Conservation (phyloP, 2,888 invertebrate species). For the Magallana nippona region DNA sequence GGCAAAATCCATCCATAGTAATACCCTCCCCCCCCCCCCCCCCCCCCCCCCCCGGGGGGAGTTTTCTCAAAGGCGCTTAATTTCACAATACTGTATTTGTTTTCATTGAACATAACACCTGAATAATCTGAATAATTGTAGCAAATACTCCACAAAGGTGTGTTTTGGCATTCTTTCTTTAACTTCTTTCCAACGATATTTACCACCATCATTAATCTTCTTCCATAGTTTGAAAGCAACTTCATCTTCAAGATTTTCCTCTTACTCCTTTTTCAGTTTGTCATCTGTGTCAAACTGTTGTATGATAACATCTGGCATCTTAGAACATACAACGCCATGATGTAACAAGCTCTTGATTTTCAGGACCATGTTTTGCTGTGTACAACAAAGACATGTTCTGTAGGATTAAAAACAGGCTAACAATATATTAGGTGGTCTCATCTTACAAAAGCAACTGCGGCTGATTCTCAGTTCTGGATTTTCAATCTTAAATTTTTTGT, state of each 20-base stretch:
- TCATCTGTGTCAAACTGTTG: background rate
- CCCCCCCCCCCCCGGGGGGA: conserved; percentile 42
- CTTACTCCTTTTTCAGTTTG: background rate
- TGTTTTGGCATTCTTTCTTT: too few species aligned
- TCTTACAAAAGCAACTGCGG: conserved; percentile 9
- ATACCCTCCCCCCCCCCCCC: conserved; percentile 30
- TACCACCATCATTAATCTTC: conserved; percentile 8
- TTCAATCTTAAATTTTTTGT: conserved; percentile 8
- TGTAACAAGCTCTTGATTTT: background rate
- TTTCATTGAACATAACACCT: conserved; percentile 40
- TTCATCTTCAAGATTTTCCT: background rate
- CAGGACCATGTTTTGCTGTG: background rate
- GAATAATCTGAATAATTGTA: background rate
- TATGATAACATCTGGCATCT: background rate
- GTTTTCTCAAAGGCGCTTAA: conserved; percentile 45
- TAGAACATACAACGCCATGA: background rate
- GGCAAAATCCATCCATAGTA: conserved; percentile 58
- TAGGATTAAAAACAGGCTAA: conserved; percentile 10
- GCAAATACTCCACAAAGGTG: too few species aligned
- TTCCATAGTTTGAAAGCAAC: conserved; percentile 12
- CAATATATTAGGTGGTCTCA: conserved; percentile 1
- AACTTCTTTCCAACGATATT: background rate
- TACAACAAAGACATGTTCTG: conserved; percentile 32
- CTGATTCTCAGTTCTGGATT: conserved; percentile 15
- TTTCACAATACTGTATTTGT: conserved; percentile 4